Percentiles rank a stretch among this genome's conserved stretches.
These are phyloP conservation scores for Anarrhichthys ocellatus DNA, from an alignment of 2,113 vertebrate genomes.

Conservation along the genomic window DNA sequence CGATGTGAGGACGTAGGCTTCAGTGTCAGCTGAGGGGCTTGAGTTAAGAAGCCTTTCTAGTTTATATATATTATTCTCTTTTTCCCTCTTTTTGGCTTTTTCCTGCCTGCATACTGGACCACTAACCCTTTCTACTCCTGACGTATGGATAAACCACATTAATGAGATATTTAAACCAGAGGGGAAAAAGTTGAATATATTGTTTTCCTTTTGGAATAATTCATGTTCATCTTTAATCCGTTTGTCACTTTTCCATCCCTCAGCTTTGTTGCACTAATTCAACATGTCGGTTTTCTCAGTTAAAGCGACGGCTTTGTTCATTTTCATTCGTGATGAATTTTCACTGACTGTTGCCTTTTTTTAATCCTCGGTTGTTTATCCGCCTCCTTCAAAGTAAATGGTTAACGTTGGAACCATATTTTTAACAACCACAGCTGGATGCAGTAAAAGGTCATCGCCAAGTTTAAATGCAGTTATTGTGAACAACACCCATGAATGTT, in stretches of 20 bases:
- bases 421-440: not conserved
- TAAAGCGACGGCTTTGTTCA: slow-evolving; percentile 2
- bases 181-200: slow-evolving; percentile 34
- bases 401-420: not conserved
- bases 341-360: slow-evolving; percentile 65
- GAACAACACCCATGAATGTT: not conserved
- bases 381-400: not conserved
- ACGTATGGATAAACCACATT: slow-evolving; percentile 26
- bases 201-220: slow-evolving; percentile 34
- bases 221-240: slow-evolving; percentile 30
- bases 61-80: slow-evolving; percentile 7
- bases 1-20: slow-evolving; percentile 53
- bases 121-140: slow-evolving; percentile 45
- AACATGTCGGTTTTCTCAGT: slow-evolving; percentile 4
- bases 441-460: not conserved
- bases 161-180: slow-evolving; percentile 27
- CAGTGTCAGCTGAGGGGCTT: slow-evolving; percentile 39
- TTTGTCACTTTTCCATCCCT: slow-evolving; percentile 16
- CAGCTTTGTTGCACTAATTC: slow-evolving; percentile 29
- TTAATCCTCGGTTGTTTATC: slow-evolving; percentile 53
- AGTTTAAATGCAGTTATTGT: not conserved
- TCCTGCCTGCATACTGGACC: slow-evolving; percentile 37
- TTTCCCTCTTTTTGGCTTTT: slow-evolving; percentile 31
- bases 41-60: slow-evolving; percentile 46
- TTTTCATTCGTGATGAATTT: slow-evolving; percentile 35